Conservation (phyloP, 2,888 invertebrate genomes). For the Drosophila nigricruria region DNA sequence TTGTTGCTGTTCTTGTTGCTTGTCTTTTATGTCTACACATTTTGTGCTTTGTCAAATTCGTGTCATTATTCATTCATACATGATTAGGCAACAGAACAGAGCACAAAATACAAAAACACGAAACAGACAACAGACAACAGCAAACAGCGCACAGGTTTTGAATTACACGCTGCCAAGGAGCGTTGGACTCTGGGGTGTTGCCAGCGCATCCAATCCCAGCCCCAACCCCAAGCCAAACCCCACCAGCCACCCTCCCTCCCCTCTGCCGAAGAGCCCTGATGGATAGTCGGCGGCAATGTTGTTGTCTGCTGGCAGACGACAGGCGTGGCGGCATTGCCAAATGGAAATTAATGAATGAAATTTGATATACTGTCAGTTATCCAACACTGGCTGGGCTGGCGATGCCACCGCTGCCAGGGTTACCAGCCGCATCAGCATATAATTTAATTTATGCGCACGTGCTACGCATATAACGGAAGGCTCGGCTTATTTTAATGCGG, state of each 20-base stretch:
- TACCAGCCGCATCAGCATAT: slow-evolving; percentile 43
- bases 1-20: slow-evolving; percentile 24
- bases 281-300: slow-evolving; percentile 38
- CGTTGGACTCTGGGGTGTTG: slow-evolving; percentile 36
- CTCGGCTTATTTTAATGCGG: slow-evolving; percentile 28
- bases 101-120: slow-evolving; percentile 35
- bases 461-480: slow-evolving; percentile 29
- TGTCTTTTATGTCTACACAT: slow-evolving; percentile 63
- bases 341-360: slow-evolving; percentile 81
- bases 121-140: slow-evolving; percentile 30
- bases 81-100: slow-evolving; percentile 70
- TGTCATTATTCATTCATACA: slow-evolving; percentile 82
- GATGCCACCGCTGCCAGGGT: slow-evolving; percentile 27
- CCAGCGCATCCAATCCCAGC: slow-evolving; percentile 9
- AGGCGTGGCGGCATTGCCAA: slow-evolving; percentile 76
- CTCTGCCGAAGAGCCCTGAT: slow-evolving; percentile 30
- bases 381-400: slow-evolving; percentile 34
- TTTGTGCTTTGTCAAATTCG: slow-evolving; percentile 79
- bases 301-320: slow-evolving; percentile 39
- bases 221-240: neutral
- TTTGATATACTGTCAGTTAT: slow-evolving; percentile 75
- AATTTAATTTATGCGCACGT: slow-evolving; percentile 67
- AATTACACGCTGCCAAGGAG: slow-evolving; percentile 59
- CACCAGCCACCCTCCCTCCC: no score
- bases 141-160: slow-evolving; percentile 69